phyloP scores from a whole-genome alignment of 2,113 vertebrate species.

The Brachypodius melanocephalos region DNA sequence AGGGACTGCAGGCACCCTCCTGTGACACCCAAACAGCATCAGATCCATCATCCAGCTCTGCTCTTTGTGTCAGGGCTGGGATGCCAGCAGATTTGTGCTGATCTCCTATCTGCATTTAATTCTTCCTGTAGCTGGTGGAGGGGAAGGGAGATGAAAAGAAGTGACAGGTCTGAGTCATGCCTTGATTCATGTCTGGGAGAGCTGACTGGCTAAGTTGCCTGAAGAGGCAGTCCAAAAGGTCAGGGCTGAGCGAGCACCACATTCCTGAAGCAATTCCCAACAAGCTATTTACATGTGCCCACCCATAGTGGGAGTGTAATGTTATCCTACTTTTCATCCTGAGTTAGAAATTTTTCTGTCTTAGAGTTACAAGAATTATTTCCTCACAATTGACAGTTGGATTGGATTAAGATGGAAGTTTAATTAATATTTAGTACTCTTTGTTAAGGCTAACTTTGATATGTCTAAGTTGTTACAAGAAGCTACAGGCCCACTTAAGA shows the following conservation, averaged over 20 bases:
- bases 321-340: neutral
- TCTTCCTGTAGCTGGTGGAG: neutral
- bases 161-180: neutral
- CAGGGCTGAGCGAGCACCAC: neutral
- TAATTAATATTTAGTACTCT: neutral
- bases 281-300: neutral
- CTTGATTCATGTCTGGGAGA: neutral
- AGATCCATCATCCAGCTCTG: neutral
- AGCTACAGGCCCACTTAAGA: neutral
- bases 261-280: neutral
- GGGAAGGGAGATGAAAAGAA: neutral
- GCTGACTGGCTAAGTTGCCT: neutral
- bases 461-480: neutral
- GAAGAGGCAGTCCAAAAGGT: neutral
- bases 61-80: neutral
- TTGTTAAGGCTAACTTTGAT: neutral
- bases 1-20: neutral
- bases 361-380: neutral
- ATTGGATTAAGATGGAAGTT: neutral
- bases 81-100: neutral
- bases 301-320: neutral
- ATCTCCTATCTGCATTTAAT: neutral
- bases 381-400: neutral
- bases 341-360: neutral
- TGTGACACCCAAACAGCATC: neutral